These are phyloP conservation scores for Cebus imitator DNA, from an alignment of 2,113 vertebrate species.

Conservation along the genomic window DNA sequence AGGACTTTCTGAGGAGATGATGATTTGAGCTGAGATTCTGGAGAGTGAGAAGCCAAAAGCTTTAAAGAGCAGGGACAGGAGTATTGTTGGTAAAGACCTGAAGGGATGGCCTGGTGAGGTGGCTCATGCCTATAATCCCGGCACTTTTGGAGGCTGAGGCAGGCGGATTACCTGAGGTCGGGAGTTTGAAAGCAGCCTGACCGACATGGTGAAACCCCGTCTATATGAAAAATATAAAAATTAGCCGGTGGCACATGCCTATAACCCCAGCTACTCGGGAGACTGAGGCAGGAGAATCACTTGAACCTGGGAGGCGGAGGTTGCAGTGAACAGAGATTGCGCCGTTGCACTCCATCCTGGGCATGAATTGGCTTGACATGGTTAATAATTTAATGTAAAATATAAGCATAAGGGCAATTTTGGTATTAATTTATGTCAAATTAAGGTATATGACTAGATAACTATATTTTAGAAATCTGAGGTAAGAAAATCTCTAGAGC, in stretches of 20 bases:
- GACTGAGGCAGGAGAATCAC: background rate
- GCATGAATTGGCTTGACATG: background rate
- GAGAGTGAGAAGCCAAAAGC: background rate
- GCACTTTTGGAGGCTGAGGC: too few species aligned
- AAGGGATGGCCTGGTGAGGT: background rate
- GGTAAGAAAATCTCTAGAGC: background rate
- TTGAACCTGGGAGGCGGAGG: background rate
- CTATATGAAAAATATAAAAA: too few species aligned
- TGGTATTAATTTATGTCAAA: background rate
- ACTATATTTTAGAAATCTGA: background rate
- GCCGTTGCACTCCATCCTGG: too few species aligned
- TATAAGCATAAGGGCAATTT: conserved; percentile 8
- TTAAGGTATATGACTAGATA: background rate
- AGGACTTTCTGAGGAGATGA: background rate
- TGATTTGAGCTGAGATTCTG: conserved; percentile 28
- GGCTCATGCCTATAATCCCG: too few species aligned
- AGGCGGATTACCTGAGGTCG: too few species aligned
- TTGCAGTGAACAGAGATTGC: background rate
- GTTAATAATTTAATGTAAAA: conserved; percentile 47
- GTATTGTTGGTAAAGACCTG: background rate
- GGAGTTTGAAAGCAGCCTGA: too few species aligned
- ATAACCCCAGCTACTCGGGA: background rate
- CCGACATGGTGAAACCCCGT: too few species aligned
- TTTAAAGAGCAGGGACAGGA: background rate
- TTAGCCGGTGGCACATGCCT: background rate